Evolutionary conservation across 2,113 vertebrate genomes (phyloP), one percentile per base, ranked within the genome.

Genomic region (Menidia beryllina): DNA sequence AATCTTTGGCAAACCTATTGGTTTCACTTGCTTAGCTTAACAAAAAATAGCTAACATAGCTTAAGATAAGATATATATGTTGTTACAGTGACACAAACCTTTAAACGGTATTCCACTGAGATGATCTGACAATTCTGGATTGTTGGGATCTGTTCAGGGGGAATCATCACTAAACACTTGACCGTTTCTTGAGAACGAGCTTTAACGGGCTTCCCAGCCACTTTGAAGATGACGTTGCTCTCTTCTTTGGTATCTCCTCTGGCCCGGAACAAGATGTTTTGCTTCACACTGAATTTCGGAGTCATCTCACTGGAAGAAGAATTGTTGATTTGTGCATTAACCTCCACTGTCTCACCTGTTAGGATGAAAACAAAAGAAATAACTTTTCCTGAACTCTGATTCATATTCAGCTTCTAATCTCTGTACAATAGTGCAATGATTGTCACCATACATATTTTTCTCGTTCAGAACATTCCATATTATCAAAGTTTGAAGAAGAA

Each of bases 121-220:
- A 94, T 68, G 19, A 93, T 89, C 0, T 77, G 60, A 75, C 90
- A 93, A 20, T 90, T 92, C 10, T 78, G 52, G 58, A 92, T 68
- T 3, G 85, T 72, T 15, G 19, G 45, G 0, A 7, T 4, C 57
- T 69, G 34, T 70, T 83, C 30, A 4, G 0, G 0, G n/a, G 93
- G 90, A 66, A 94, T 74, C 41, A 8, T 70, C 19, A 94, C 17
- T 2, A 20, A 25, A 69, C 81, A 81, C 14, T 2, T 75, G 15
- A 90, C 19, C 14, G 65, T 74, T 27, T 71, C 73, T 66, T 79
- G 63, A 12, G 78, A 81, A 13, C 77, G 25, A 11, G 85, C 20
- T 23, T 54, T 72, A 21, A 94, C 50, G 2, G 38, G 5, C 1
- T 61, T 27, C 9, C 57, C 83, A 2, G n/a, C 51, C 47, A 77